Evolutionary conservation across 1,140 invertebrate genomes (phyloP).

Genomic region (Drosophila athabasca): DNA sequence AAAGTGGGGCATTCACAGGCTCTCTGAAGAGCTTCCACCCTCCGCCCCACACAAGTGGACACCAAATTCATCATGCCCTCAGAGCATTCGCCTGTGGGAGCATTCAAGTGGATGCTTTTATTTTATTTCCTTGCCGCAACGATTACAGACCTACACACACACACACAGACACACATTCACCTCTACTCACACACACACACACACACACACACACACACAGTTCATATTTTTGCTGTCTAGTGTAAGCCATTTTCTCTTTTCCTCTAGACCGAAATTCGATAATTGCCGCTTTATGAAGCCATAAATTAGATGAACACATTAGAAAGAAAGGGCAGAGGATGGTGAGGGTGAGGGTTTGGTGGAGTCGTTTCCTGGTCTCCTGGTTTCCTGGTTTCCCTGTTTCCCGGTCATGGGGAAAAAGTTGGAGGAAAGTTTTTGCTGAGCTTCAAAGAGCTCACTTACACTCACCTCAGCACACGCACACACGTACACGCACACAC

Average conservation of each 20-base stretch:
- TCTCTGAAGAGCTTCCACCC: too few relatives aligned
- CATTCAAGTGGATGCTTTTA: background rate
- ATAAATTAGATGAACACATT: constrained; percentile 53
- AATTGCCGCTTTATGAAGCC: constrained; percentile 51
- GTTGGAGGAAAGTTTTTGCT: constrained; percentile 28
- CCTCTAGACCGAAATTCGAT: constrained; percentile 31
- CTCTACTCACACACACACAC: background rate
- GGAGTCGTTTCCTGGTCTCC: too few relatives aligned
- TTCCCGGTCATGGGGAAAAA: constrained; percentile 20
- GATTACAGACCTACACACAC: background rate
- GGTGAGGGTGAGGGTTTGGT: background rate
- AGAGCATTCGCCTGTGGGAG: too few relatives aligned
- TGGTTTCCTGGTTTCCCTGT: too few relatives aligned
- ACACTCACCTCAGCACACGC: too few relatives aligned
- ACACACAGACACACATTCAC: background rate
- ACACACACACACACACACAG: background rate
- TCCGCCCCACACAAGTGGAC: too few relatives aligned
- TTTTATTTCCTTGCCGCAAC: background rate
- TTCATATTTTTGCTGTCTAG: background rate
- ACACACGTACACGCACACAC: too few relatives aligned
- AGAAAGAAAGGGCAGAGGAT: background rate
- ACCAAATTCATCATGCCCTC: too few relatives aligned
- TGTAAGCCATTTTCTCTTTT: constrained; percentile 3
- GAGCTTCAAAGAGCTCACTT: constrained; percentile 8
- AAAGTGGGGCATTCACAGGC: too few relatives aligned